Conservation (phyloP, 2,888 invertebrate genomes). For the Andrena flavipes region DNA sequence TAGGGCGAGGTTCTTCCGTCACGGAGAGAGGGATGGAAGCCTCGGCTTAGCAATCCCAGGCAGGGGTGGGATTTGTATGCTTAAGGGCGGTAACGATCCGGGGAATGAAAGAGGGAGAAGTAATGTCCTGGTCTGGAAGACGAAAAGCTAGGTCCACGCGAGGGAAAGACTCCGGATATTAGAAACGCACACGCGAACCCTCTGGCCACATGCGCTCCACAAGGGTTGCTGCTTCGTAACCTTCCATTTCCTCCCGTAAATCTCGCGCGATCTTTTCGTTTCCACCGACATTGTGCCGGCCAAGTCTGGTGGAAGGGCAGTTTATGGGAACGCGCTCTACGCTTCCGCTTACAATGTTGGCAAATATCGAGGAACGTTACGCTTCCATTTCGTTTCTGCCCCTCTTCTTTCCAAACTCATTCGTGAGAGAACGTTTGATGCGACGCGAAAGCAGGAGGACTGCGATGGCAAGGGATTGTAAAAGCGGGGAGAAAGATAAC, state of each 20-base stretch:
- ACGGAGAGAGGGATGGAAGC: conserved; percentile 29
- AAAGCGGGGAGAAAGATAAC: conserved; percentile 5
- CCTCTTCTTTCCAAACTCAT: not conserved
- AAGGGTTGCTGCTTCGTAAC: conserved; percentile 53
- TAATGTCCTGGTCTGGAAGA: conserved; percentile 42
- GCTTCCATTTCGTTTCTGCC: not conserved
- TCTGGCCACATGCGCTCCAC: conserved; percentile 40
- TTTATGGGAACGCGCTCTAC: not conserved
- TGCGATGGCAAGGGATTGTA: not conserved
- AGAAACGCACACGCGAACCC: conserved; percentile 59
- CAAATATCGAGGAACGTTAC: not conserved
- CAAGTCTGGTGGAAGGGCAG: conserved; percentile 28
- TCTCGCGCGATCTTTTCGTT: conserved; percentile 33
- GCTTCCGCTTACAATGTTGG: not conserved
- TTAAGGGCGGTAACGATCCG: conserved; percentile 65
- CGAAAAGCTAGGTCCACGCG: conserved; percentile 42
- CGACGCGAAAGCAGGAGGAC: not conserved
- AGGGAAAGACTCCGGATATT: conserved; percentile 68
- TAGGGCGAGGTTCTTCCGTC: conserved; percentile 17
- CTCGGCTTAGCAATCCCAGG: conserved; percentile 48
- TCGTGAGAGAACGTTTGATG: no score
- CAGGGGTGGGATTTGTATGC: conserved; percentile 69
- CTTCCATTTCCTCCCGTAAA: conserved; percentile 60
- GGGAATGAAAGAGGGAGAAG: conserved; percentile 42
- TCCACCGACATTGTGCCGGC: conserved; percentile 9